Evolutionary conservation across 2,113 vertebrate genomes (phyloP).

Genomic region (Tenrec ecaudatus): DNA sequence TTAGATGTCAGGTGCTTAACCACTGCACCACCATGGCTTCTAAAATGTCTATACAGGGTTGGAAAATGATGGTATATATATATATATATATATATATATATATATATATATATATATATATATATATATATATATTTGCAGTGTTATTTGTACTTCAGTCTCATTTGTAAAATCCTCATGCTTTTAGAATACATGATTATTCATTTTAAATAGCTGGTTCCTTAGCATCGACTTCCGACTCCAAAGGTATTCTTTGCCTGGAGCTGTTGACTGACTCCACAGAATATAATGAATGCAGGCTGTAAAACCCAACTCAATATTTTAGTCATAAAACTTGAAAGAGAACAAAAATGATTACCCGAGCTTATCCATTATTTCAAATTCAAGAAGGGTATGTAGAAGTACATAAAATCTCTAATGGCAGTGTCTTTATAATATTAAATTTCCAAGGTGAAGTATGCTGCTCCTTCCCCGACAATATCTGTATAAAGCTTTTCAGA

Average conservation of each 20-base stretch:
- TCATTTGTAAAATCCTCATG: conserved; percentile 31
- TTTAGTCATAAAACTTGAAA: conserved; percentile 80
- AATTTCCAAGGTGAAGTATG: conserved; percentile 66
- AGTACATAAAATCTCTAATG: conserved; percentile 74
- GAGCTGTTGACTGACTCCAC: conserved; percentile 54
- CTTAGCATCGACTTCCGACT: conserved; percentile 46
- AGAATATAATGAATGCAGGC: conserved; percentile 65
- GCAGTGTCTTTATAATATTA: conserved; percentile 68
- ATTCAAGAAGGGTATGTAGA: conserved; percentile 70
- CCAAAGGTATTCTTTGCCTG: conserved; percentile 63
- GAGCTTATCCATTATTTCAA: conserved; percentile 72
- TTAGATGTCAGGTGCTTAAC: background rate
- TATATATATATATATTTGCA: background rate
- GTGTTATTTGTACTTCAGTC: conserved; percentile 40
- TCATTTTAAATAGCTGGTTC: conserved; percentile 65
- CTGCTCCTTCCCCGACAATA: conserved; percentile 48
- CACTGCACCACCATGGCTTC: background rate
- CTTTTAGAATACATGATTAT: conserved; percentile 56
- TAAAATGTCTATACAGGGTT: background rate
- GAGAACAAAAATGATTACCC: conserved; percentile 70
- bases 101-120: too few species aligned
- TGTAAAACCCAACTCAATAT: conserved; percentile 77
- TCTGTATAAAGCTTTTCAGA: conserved; percentile 12
- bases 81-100: too few species aligned
- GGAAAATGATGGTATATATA: conserved; percentile 36